Base-by-base conservation (phyloP, 1,140 invertebrate genomes). In the Drosophila nikananu region DNA sequence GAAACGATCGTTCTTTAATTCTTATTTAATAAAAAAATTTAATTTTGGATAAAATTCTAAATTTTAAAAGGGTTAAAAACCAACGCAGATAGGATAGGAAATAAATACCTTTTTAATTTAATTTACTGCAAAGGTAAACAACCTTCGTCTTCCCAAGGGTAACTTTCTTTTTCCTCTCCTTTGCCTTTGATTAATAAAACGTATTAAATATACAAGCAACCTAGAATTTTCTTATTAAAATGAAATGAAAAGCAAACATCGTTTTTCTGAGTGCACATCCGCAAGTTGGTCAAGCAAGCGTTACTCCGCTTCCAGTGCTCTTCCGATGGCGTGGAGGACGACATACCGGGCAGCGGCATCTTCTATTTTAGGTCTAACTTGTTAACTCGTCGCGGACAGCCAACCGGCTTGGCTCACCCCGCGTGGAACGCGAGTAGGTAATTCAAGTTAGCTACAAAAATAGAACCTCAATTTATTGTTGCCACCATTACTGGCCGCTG, bases 301-400 rank as follows among this genome's bases (percentile, higher is more conserved):
- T 71, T 48, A 54, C 37, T 37, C 39, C 59, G 32, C 41, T 52
- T 41, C 60, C 65, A 49, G 35, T 23, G 19, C 42, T 64, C 48
- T 55, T 48, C 60, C 41, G 59, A 57, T 49, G 71, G 32, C 52
- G 35, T 35, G 58, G 74, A 77, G 64, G 72, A 44, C 78, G 30
- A 30, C 30, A 30, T 8, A 30, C 30, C 30, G 30, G 74, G 68
- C 77, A 49, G 46, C 63, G 64, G 51, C 77, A 58, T 65, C 84
- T 84, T 90, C 84, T 89, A 89, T 89, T 90, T 89, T 90, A 77
- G 84, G 86, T 89, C 84, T 89, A 89, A 89, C 86, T 84, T 70
- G 84, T 84, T 84, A 78, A 86, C 81, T 68, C 65, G 64, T 52
- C 54, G 65, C 70, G 76, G 35, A 58, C 42, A 61, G 51, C 23